Evolutionary conservation across 2,797 vertebrate genomes (phyloP), one percentile per base, ranked within the genome.

Genomic region (Sebastes itinus): DNA sequence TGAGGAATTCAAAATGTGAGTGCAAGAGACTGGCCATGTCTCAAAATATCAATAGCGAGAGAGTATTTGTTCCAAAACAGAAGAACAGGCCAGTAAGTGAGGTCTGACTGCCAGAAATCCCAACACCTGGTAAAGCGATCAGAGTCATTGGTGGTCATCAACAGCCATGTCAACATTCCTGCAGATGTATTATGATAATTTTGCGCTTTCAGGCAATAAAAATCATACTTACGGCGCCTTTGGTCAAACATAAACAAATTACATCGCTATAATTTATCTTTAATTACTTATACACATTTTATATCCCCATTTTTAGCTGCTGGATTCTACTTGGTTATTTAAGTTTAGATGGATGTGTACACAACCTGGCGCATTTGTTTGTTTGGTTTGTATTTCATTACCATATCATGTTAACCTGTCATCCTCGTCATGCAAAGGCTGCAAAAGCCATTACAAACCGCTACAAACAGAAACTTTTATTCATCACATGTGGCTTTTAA

Each of bases 61-160:
- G 80, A 84, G 38, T 63, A 72, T 87, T 86, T 67, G 35, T 75
- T 89, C 84, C 72, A 77, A 89, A 87, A 84, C 80, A 80, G 64
- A 73, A 35, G 74, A 91, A 13, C 54, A 16, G 63, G 75, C 79
- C 82, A 80, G 71, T 54, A 54, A 80, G 63, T 10, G 81, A 79
- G 69, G 56, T 81, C 78, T 69, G 70, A 85, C 76, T 20, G 63
- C 80, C 78, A 90, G 79, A 77, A 83, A 78, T 84, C 80, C 78
- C 56, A 73, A 46, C 85, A 90, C 82, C 89, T 88, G 91, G 85
- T 71, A 87, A 85, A 93, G 77, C 84, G 77, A 89, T 90, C 88
- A 83, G 49, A 86, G 67, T 86, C 89, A 85, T 59, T 71, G 69
- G 74, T 80, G 79, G 80, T 83, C 87, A 91, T 88, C 85, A 85